phyloP scores from a whole-genome alignment of 2,888 invertebrate species.

The Epinotia demarniana region DNA sequence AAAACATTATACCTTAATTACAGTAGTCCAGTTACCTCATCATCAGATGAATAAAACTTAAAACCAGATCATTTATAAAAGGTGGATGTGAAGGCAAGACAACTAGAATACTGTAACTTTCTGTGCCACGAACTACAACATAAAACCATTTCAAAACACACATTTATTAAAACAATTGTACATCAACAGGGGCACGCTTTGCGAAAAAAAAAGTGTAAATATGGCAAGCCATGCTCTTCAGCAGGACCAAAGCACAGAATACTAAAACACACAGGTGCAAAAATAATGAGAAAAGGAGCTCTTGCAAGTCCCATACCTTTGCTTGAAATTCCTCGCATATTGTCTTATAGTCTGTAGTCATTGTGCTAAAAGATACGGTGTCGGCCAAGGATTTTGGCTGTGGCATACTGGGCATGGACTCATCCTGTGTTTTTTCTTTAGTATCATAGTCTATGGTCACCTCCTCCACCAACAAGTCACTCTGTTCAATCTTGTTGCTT shows the following conservation, averaged over 20 bases:
- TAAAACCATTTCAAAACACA: constrained; percentile 29
- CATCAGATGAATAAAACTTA: too few relatives aligned
- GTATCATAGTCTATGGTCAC: constrained; percentile 67
- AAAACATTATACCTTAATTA: neutral
- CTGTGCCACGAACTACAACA: constrained; percentile 23
- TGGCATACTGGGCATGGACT: constrained; percentile 51
- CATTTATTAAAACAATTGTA: constrained; percentile 35
- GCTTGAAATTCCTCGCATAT: constrained; percentile 88
- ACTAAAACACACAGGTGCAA: constrained; percentile 50
- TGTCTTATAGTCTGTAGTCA: constrained; percentile 89
- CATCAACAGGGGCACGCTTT: constrained; percentile 50
- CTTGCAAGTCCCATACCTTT: constrained; percentile 82
- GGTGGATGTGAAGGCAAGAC: too few relatives aligned
- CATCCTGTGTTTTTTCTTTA: constrained; percentile 59
- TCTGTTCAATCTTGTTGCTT: constrained; percentile 69
- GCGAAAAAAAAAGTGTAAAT: constrained; percentile 55
- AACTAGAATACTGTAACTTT: neutral
- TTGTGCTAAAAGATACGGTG: constrained; percentile 80
- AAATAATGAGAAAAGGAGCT: constrained; percentile 57
- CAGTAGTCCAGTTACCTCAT: neutral
- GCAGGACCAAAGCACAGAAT: constrained; percentile 55
- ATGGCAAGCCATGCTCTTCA: constrained; percentile 61
- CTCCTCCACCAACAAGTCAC: constrained; percentile 75
- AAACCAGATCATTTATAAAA: too few relatives aligned
- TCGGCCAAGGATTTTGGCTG: constrained; percentile 74